These are phyloP conservation scores for Lepisosteus osseus DNA, from an alignment of 2,113 vertebrate genomes.

Conservation along the genomic window DNA sequence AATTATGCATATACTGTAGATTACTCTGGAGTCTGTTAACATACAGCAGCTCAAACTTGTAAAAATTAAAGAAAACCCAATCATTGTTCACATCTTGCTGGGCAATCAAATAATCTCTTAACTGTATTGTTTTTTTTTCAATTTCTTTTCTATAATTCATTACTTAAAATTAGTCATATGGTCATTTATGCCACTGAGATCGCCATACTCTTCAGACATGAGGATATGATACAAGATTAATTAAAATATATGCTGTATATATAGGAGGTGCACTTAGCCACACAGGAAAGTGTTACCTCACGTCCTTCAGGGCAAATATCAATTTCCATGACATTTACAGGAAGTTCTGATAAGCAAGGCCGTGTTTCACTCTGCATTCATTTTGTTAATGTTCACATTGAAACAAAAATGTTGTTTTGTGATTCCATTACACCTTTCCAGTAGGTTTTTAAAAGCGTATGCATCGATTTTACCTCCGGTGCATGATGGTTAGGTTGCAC, in stretches of 20 bases:
- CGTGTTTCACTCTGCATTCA: background rate
- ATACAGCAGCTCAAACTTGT: no score
- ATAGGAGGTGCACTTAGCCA: background rate
- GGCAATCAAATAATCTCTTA: slow-evolving; percentile 31
- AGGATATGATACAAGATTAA: slow-evolving; percentile 2
- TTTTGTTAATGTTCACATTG: background rate
- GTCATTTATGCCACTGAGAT: slow-evolving; percentile 10
- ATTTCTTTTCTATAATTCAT: slow-evolving; percentile 15
- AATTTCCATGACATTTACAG: background rate
- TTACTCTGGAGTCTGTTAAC: no score
- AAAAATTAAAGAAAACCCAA: no score
- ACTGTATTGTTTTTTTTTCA: slow-evolving; percentile 27
- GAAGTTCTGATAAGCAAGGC: background rate
- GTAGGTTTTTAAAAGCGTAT: background rate
- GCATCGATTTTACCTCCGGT: background rate
- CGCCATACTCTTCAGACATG: background rate
- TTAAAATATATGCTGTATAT: background rate
- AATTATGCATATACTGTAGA: no score
- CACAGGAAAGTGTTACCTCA: background rate
- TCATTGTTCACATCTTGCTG: slow-evolving; percentile 16
- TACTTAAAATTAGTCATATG: slow-evolving; percentile 12
- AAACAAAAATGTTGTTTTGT: background rate
- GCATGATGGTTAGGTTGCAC: background rate
- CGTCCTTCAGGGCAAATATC: background rate
- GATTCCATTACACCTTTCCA: background rate